Evolutionary conservation across 1,140 invertebrate genomes (phyloP).

Genomic region (Eriosoma lanigerum): DNA sequence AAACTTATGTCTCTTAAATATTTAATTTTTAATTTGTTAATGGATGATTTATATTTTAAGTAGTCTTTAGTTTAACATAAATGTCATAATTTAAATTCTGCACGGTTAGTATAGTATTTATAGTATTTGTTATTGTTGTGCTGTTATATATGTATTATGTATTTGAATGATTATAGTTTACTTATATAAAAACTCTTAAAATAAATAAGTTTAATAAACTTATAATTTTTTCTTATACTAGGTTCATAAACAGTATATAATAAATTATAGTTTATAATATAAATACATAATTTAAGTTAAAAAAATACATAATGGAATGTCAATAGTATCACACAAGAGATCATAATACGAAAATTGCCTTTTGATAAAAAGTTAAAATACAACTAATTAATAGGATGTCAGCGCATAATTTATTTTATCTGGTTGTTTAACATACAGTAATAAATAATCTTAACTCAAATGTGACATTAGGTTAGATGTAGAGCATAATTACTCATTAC

Average conservation of each 20-base stretch:
- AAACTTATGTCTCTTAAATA: too few relatives aligned
- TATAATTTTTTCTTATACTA: slow-evolving; percentile 1
- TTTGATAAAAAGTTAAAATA: slow-evolving; percentile 5
- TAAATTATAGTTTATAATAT: slow-evolving; percentile 6
- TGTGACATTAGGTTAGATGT: too few relatives aligned
- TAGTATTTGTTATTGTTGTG: background rate
- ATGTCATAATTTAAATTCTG: too few relatives aligned
- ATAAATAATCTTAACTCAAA: too few relatives aligned
- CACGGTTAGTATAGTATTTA: background rate
- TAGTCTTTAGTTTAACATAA: too few relatives aligned
- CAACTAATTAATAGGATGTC: slow-evolving; percentile 15
- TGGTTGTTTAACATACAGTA: too few relatives aligned
- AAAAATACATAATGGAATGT: slow-evolving; percentile 12
- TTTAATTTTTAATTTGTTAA: too few relatives aligned
- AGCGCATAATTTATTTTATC: too few relatives aligned
- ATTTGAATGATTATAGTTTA: background rate
- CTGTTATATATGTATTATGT: background rate
- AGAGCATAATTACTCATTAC: too few relatives aligned
- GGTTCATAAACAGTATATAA: background rate
- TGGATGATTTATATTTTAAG: too few relatives aligned
- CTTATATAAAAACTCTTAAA: background rate
- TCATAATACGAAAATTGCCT: slow-evolving; percentile 25
- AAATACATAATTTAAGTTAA: slow-evolving; percentile 4
- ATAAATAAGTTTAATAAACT: background rate
- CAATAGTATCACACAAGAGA: slow-evolving; percentile 35